Evolutionary conservation across 2,797 vertebrate genomes (phyloP), one percentile per base, ranked within the genome.

Genomic region (Enteromius paludinosus): DNA sequence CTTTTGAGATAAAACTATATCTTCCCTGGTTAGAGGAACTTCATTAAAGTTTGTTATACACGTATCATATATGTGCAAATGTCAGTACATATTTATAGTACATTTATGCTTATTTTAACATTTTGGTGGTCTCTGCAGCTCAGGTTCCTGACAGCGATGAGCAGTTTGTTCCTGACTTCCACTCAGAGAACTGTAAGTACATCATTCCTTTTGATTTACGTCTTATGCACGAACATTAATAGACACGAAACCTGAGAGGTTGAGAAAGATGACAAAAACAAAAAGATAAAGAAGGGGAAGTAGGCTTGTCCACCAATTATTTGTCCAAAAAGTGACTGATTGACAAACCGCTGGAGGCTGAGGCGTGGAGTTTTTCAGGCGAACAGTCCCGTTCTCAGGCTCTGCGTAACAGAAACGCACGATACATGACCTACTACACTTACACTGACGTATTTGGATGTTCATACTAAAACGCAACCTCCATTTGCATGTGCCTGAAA

Each of bases 81-180:
- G 43, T 64, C 15, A 45, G 33, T 41, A 1, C 86, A 76, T 72
- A 49, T 56, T 56, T 79, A 28, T n/a, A 54, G 20, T 45, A 15
- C 45, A 47, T n/a, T n/a, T 54, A 62, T 54, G 23, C 47, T 54
- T 66, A 56, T 75, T 77, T 77, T 15, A 66, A 49, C 4, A 23
- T 62, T 52, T 70, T 77, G 33, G 49, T 76, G 35, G 38, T 83
- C 64, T 77, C 90, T 93, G 81, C 96, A 99, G 98, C 98, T 96
- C 97, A 99, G 93, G 98, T 99, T 93, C 98, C 98, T 83, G 98
- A 99, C 95, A 96, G 95, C 0, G 98, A 99, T 84, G 98, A 99
- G 90, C 98, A 98, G 88, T 99, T 97, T 91, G 96, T 99, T 92
- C 98, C 97, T 84, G 98, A 99, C 93, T 97, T 98, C 90, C 97